Evolutionary conservation across 2,113 vertebrate species (phyloP).

Genomic region (Carassius gibelio): DNA sequence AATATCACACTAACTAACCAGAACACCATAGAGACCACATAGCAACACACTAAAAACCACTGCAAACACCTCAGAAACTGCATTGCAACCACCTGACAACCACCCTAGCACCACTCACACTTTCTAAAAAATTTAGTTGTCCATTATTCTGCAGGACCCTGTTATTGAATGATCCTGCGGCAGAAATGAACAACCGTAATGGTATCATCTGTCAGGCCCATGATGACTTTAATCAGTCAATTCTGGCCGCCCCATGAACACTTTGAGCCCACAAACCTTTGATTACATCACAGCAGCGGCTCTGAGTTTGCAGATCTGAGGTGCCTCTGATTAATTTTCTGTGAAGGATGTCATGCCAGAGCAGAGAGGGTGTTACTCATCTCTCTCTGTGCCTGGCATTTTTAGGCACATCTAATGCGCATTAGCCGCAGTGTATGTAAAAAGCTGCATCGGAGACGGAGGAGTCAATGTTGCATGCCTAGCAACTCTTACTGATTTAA

Average conservation of each 20-base stretch:
- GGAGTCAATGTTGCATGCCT: not conserved
- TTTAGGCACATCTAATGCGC: constrained; percentile 8
- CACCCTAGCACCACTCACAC: not conserved
- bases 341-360: not conserved
- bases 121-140: not conserved
- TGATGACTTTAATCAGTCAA: constrained; percentile 6
- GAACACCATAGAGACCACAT: not conserved
- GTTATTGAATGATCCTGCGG: not conserved
- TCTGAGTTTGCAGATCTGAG: constrained; percentile 2
- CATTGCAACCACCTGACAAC: not conserved
- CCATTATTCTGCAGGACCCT: not conserved
- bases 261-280: not conserved
- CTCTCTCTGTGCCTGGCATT: not conserved
- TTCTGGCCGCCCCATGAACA: not conserved
- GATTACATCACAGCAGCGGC: constrained; percentile 8
- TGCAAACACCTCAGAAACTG: not conserved
- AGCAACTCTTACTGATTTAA: constrained; percentile 9
- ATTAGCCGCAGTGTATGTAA: not conserved
- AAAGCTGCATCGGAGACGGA: not conserved
- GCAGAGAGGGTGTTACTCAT: constrained; percentile 34
- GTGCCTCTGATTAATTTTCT: not conserved
- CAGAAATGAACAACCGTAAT: not conserved
- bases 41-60: not conserved
- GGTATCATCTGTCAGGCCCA: too few species aligned
- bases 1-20: not conserved